Base-by-base conservation (phyloP, 2,888 invertebrate species). In the Thera obeliscata region DNA sequence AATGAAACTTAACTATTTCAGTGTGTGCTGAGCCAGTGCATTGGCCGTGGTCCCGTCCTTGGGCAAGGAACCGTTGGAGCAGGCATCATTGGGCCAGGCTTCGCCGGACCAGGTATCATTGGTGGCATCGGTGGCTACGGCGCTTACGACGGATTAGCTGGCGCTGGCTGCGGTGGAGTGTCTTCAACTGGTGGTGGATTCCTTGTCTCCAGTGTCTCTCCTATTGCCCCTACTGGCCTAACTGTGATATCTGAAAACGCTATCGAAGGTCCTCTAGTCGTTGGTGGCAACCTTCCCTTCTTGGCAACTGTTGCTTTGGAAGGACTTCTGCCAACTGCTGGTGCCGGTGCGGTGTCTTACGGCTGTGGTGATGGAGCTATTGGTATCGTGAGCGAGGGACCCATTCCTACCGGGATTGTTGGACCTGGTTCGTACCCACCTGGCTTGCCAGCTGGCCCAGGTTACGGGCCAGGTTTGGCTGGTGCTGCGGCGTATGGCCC, bases 271-370 rank as follows among this genome's bases (percentile, higher is more conserved):
- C 62, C 78, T 36, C 64, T 88, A 5, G 69, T 76, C 0, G 78
- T 85, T 0, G 74, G 76, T 35, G 89, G 89, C 56, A 80, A 86
- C 49, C 67, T 89, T 35, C 88, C 87, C 1, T 86, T 88, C 75
- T 69, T 85, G 0, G 85, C 86, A 4, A 80, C 87, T 3, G 86
- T 84, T 0, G 82, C 71, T 3, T 67, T 88, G 54, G 81, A 84
- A 49, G 87, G 87, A 2, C 73, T 71, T 7, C 68, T 88, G 49
- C 84, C 85, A 1, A 82, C 86, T 9, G 78, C 72, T 38, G 88
- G 88, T 2, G 68, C 77, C 58, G 86, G 85, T 36, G 75, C 77
- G 0, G 78, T 87, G 6, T 72, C 80, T 0, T 87, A 88, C 61
- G 80, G 83, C 9, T 87, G 87, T 49, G 87, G 88, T 5, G 74